Conservation (phyloP, 2,113 vertebrate genomes). For the Chamaetylas fuelleborni region DNA sequence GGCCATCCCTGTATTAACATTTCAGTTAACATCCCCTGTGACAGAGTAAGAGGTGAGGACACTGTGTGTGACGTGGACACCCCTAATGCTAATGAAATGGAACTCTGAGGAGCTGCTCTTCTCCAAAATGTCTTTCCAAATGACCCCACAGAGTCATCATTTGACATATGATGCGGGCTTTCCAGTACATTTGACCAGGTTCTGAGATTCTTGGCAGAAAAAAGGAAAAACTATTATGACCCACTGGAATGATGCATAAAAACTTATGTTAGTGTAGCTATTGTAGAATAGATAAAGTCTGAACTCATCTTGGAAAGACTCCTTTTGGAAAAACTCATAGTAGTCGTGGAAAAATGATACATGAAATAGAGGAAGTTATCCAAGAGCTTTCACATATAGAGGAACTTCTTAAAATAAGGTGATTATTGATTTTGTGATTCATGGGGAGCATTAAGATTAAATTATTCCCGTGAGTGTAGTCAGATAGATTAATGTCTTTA, state of each 20-base stretch:
- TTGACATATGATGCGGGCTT: not conserved
- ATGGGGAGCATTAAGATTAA: constrained; percentile 9
- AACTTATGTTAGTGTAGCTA: not conserved
- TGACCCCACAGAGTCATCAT: not conserved
- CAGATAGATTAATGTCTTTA: constrained; percentile 7
- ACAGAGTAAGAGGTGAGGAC: not conserved
- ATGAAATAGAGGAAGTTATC: constrained; percentile 10
- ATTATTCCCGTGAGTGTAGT: constrained; percentile 27
- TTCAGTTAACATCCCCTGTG: not conserved
- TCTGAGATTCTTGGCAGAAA: not conserved
- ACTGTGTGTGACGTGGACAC: not conserved
- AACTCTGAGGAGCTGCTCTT: not conserved
- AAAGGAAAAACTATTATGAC: not conserved
- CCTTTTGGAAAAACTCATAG: not conserved
- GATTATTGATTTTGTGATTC: constrained; percentile 63
- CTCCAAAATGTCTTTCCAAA: not conserved
- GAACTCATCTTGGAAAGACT: not conserved
- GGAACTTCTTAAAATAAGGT: constrained; percentile 25
- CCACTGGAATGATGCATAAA: not conserved
- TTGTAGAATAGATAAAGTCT: not conserved
- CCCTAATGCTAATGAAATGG: not conserved
- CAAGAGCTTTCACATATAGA: constrained; percentile 12
- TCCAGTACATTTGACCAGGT: not conserved
- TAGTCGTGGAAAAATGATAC: not conserved
- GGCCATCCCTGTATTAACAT: not conserved